A percentile compares a stretch with the other conserved stretches of the same genome.
phyloP scores from a whole-genome alignment of 1,140 invertebrate genomes.

The Sminthurides bifidus region DNA sequence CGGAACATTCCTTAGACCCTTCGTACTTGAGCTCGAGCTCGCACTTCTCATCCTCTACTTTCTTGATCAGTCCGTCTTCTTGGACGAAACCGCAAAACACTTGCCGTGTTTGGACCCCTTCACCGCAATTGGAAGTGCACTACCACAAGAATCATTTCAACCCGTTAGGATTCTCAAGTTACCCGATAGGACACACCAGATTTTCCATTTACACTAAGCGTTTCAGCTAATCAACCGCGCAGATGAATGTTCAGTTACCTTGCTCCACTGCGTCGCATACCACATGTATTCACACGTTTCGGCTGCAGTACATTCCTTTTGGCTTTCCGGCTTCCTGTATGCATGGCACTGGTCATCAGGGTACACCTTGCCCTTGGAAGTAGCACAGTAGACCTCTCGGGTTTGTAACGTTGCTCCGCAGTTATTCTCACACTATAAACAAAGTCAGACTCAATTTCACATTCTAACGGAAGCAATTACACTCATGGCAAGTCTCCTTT shows the following conservation, averaged over 20 bases:
- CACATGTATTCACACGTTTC: slow-evolving; percentile 59
- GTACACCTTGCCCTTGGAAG: slow-evolving; percentile 56
- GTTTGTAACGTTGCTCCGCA: slow-evolving; percentile 64
- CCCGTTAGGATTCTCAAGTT: not conserved
- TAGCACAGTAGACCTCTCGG: slow-evolving; percentile 58
- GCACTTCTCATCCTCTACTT: slow-evolving; percentile 61
- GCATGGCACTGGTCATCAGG: slow-evolving; percentile 51
- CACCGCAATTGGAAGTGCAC: slow-evolving; percentile 14
- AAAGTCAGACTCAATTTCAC: not conserved
- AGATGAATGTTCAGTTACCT: slow-evolving; percentile 39
- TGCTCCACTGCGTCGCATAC: slow-evolving; percentile 46
- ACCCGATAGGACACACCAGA: not conserved
- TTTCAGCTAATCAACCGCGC: not conserved
- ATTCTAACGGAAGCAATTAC: no score
- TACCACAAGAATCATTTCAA: slow-evolving; percentile 2
- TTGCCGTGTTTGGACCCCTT: slow-evolving; percentile 62
- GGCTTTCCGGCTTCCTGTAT: slow-evolving; percentile 46
- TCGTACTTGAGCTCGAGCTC: slow-evolving; percentile 53
- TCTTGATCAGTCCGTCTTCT: slow-evolving; percentile 46
- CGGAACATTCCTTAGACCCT: slow-evolving; percentile 53
- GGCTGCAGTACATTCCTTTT: slow-evolving; percentile 43
- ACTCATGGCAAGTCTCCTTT: not conserved
- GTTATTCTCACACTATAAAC: slow-evolving; percentile 43
- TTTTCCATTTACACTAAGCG: not conserved
- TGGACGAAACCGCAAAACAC: slow-evolving; percentile 71